Evolutionary conservation across 1,140 invertebrate genomes (phyloP).

Genomic region (Sminthurinus signatus): DNA sequence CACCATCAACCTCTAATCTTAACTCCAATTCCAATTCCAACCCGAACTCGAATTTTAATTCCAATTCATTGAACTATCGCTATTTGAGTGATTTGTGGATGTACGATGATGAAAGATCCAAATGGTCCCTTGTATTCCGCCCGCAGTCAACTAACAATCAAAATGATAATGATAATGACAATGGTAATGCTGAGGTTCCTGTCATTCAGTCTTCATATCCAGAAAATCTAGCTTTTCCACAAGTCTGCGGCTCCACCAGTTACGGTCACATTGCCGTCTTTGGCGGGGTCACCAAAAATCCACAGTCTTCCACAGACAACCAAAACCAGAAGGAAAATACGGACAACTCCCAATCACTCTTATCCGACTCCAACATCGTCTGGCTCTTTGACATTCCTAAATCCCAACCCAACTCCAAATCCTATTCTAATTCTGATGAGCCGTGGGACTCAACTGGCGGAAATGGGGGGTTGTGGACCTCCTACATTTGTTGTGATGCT

Average conservation of each 20-base stretch:
- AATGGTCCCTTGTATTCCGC: conserved; percentile 28
- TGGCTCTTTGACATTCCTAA: conserved; percentile 34
- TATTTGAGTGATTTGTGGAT: conserved; percentile 32
- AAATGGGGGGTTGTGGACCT: conserved; percentile 33
- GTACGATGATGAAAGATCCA: conserved; percentile 12
- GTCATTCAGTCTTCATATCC: conserved; percentile 21
- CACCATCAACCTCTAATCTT: background rate
- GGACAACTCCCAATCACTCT: conserved; percentile 8
- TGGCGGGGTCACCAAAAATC: conserved; percentile 2
- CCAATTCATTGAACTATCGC: no score
- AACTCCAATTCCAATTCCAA: no score
- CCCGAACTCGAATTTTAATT: no score
- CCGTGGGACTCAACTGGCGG: conserved; percentile 12
- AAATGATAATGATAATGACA: no score
- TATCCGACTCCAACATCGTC: conserved; percentile 28
- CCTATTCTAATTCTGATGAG: background rate
- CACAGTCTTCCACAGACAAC: background rate
- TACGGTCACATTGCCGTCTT: conserved; percentile 27
- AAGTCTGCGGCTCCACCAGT: conserved; percentile 27
- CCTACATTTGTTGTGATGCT: conserved; percentile 40
- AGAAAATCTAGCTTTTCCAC: conserved; percentile 26
- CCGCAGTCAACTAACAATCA: no score
- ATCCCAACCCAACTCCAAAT: background rate
- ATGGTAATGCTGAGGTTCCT: no score
- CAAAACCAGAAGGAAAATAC: conserved; percentile 10